Percentiles rank a stretch among this genome's conserved stretches.
phyloP scores from a whole-genome alignment of 2,797 vertebrate genomes.

The Scomberomorus guttatus region DNA sequence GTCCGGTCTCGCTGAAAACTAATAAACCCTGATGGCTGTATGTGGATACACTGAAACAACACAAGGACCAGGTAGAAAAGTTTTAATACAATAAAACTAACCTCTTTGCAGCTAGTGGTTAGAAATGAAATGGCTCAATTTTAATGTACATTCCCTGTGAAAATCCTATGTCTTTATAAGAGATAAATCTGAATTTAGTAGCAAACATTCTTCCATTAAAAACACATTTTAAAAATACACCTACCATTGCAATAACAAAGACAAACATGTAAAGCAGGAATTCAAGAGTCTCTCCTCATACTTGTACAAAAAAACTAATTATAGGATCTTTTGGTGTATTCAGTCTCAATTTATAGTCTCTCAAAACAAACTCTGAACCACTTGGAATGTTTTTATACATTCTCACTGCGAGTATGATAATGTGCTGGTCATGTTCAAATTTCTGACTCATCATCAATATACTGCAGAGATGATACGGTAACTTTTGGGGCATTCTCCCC shows the following conservation, averaged over 20 bases:
- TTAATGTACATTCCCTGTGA: constrained; percentile 33
- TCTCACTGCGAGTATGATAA: neutral
- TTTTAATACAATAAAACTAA: constrained; percentile 48
- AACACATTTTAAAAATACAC: neutral
- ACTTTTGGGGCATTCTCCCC: constrained; percentile 8
- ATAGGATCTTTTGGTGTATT: constrained; percentile 22
- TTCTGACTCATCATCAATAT: constrained; percentile 72
- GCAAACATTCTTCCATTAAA: neutral
- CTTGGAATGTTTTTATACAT: neutral
- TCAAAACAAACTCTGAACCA: constrained; percentile 2
- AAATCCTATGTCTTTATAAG: constrained; percentile 19
- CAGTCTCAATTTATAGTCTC: constrained; percentile 15
- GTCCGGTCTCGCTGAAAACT: constrained; percentile 28
- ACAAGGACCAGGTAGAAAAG: constrained; percentile 5
- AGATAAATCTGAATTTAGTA: constrained; percentile 7
- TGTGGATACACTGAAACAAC: constrained; percentile 18
- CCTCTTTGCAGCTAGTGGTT: constrained; percentile 28
- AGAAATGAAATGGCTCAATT: constrained; percentile 51
- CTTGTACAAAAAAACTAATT: neutral
- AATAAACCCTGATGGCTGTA: neutral
- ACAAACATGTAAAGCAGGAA: constrained; percentile 8
- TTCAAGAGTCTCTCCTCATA: constrained; percentile 12
- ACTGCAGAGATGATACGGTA: constrained; percentile 43
- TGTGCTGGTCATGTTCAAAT: constrained; percentile 41
- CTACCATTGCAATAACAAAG: constrained; percentile 8